Evolutionary conservation across 2,113 vertebrate species (phyloP), one percentile per base, ranked within the genome.

Genomic region (Poicephalus meyeri): DNA sequence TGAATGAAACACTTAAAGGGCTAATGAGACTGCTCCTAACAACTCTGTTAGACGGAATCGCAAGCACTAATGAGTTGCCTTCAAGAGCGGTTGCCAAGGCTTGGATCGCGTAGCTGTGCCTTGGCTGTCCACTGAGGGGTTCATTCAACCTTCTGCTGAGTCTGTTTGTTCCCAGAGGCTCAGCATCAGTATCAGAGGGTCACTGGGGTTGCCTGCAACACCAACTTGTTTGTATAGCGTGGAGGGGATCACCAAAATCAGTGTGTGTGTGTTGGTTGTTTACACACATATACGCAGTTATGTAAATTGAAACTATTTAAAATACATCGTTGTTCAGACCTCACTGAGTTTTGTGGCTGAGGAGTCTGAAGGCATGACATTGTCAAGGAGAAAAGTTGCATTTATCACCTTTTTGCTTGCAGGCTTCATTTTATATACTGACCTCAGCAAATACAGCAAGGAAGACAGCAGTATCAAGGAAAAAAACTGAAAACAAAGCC

Each of bases 401-500:
- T 92, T 93, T 90, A 65, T 90, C 88, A 74, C 73, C 69, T 90
- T 89, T 95, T 78, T 88, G 74, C 69, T 90, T 93, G 64, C 90
- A 81, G 47, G n/a, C 35, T 88, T 56, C 9, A 6, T 90, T 94
- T 90, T 93, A 80, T 66, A 74, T 56, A 78, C 80, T 74, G 69
- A 93, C 65, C 55, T 96, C 90, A 95, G 93, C 93, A 96, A 86
- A 72, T 49, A 69, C 52, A 86, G 69, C 29, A 50, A 90, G 55
- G 79, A 88, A 83, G 64, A 81, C 73, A 93, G 96, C 85, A 88
- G 6, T 71, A 88, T 78, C 79, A 84, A 86, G 70, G 73, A 26
- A 71, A 94, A 95, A 95, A 94, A 86, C 53, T 74, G 61, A 86
- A 92, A 96, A 94, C 93, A 95, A 88, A 94, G 39, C 42, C 65